Base-by-base conservation (phyloP, 2,797 vertebrate genomes). In the Menidia menidia region DNA sequence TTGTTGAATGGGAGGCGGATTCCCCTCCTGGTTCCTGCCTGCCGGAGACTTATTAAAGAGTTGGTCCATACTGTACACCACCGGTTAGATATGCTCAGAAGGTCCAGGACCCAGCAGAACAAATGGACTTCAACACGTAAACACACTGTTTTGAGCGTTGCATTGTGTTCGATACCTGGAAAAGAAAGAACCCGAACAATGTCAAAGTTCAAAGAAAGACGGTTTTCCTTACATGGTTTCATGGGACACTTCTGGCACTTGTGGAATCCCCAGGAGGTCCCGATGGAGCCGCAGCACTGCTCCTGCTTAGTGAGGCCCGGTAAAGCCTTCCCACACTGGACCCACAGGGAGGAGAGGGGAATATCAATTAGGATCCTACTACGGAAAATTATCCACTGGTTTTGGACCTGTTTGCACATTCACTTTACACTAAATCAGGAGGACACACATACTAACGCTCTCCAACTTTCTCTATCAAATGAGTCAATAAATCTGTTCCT, bases 171-270 rank as follows among this genome's bases (percentile, higher is more conserved):
- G 2, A 25, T 25, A 25, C 25, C 25, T 25, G 25, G 6, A 11
- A 31, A 53, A 15, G n/a, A 30, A 53, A 53, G 2, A 14, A 11
- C 7, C 6, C 6, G 12, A 42, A 15, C 2, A 18, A 10, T 42
- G 19, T 32, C 4, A 45, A 19, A 47, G 53, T 16, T 32, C 4
- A 45, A 19, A 47, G 53, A 32, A 43, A 53, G 60, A 45, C 33
- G 64, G 31, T 35, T 64, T 57, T 58, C 89, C 89, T 96, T 95
- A 99, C 98, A 93, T 0, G 94, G 90, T 89, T 96, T 97, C 84
- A 96, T 96, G 68, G 97, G 97, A 92, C 98, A 99, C 87, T 96
- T 98, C 87, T 97, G 96, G 91, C 98, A 99, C 92, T 99, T 99
- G 88, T 98, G 93, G 91, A 98, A 98, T 57, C 98, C 98, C 98